Base-by-base conservation (phyloP, 2,113 vertebrate species). In the Zosterops lateralis region DNA sequence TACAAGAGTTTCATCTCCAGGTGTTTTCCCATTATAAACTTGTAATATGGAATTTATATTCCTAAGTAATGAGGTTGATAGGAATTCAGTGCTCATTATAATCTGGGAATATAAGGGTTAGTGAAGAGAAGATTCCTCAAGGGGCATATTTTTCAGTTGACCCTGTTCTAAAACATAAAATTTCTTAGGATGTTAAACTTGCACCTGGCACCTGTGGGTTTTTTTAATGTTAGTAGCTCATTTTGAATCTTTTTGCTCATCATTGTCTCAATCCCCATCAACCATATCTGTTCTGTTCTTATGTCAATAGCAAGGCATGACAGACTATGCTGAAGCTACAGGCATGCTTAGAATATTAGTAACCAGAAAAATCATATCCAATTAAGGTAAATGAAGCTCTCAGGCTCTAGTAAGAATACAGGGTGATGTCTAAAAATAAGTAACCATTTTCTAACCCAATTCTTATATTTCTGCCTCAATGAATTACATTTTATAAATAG, bases 351-450 rank as follows among this genome's bases (percentile, higher is more conserved):
- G 74, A 66, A 72, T 95, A 74, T 45, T 90, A 44, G 76, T 77
- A 95, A 89, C 73, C 34, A 88, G 76, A 85, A 93, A 91, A 92
- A 79, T 73, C 84, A n/a, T 20, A 93, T 67, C 50, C 61, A 60
- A 75, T 70, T 92, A 95, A 95, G 44, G 70, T 87, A 93, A 81
- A 68, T 54, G n/a, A 34, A 94, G 32, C 34, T 91, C 53, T 87
- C 47, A 60, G 31, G 38, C 45, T 81, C 36, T 70, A 84, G 45
- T 13, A 91, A 86, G 67, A 92, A 79, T 82, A 40, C 9, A 72
- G 26, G 28, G 73, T 65, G 67, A 64, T 81, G 48, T 87, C 89
- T 96, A 85, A 94, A 95, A 97, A 96, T 92, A 96, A 92, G 74
- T 25, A 84, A 58, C 38, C 12, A 34, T 92, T 90, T 87, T 87